These are phyloP conservation scores for Drosophila jambulina DNA, from an alignment of 1,140 invertebrate species.

Conservation along the genomic window DNA sequence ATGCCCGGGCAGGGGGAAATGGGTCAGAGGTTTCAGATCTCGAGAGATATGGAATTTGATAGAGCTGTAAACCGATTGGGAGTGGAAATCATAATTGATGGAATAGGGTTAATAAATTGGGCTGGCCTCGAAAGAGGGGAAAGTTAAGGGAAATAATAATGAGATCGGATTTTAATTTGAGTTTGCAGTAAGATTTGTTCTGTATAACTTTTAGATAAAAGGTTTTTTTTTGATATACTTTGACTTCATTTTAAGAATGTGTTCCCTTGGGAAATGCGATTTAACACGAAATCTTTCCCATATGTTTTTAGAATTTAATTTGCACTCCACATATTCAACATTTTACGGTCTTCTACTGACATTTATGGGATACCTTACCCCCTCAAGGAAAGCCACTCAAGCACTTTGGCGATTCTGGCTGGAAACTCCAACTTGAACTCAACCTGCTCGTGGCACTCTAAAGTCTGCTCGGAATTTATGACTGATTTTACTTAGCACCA, in stretches of 20 bases:
- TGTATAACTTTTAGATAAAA: not conserved
- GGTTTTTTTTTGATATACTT: not conserved
- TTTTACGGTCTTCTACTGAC: conserved; percentile 25
- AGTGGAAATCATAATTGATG: conserved; percentile 26
- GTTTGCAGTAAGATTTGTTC: not conserved
- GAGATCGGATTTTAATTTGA: not conserved
- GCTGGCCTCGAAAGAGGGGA: not conserved
- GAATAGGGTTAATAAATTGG: conserved; percentile 14
- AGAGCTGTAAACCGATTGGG: conserved; percentile 37
- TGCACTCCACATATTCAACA: conserved; percentile 22
- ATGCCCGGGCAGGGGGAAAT: not conserved
- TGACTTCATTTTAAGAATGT: not conserved
- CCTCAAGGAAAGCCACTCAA: conserved; percentile 24
- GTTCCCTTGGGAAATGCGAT: no score
- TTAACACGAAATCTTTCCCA: not conserved
- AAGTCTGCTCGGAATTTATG: conserved; percentile 65
- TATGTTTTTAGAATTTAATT: conserved; percentile 12
- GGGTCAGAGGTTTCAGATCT: conserved; percentile 44
- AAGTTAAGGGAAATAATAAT: conserved; percentile 11
- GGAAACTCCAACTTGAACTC: conserved; percentile 40
- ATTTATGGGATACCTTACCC: conserved; percentile 30
- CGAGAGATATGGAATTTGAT: conserved; percentile 44
- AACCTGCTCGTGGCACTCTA: conserved; percentile 46
- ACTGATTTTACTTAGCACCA: conserved; percentile 65
- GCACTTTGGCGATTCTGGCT: conserved; percentile 33